These are phyloP conservation scores for Sinocyclocheilus grahami DNA, from an alignment of 2,113 vertebrate species.

Conservation along the genomic window DNA sequence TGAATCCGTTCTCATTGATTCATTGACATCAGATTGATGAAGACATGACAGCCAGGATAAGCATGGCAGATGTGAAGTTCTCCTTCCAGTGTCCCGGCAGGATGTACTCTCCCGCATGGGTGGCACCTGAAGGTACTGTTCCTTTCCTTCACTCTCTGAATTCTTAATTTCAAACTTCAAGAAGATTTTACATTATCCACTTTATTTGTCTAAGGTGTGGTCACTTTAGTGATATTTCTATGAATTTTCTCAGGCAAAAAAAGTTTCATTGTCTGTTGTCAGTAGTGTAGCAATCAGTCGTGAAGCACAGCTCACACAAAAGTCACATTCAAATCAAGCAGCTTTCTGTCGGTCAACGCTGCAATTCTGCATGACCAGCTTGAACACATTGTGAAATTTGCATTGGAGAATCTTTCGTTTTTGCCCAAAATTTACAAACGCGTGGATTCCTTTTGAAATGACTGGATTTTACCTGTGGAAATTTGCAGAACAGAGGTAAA, in stretches of 20 bases:
- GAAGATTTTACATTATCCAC: neutral
- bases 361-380: neutral
- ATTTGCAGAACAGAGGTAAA: neutral
- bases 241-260: no score
- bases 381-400: neutral
- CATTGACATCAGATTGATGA: slow-evolving; percentile 86
- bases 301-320: no score
- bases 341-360: neutral
- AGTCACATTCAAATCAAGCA: neutral
- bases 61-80: slow-evolving; percentile 97
- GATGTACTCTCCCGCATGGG: slow-evolving; percentile 97
- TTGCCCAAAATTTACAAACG: neutral
- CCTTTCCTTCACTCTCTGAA: slow-evolving; percentile 6
- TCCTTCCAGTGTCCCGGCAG: slow-evolving; percentile 97
- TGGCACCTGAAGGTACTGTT: slow-evolving; percentile 91
- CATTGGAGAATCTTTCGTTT: neutral
- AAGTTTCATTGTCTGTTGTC: no score
- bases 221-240: neutral
- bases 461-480: neutral
- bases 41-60: slow-evolving; percentile 96
- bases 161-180: neutral
- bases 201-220: neutral
- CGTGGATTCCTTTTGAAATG: neutral
- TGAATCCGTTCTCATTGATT: neutral
- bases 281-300: no score